phyloP scores from a whole-genome alignment of 2,888 invertebrate species.

The Acrobasis consociella region DNA sequence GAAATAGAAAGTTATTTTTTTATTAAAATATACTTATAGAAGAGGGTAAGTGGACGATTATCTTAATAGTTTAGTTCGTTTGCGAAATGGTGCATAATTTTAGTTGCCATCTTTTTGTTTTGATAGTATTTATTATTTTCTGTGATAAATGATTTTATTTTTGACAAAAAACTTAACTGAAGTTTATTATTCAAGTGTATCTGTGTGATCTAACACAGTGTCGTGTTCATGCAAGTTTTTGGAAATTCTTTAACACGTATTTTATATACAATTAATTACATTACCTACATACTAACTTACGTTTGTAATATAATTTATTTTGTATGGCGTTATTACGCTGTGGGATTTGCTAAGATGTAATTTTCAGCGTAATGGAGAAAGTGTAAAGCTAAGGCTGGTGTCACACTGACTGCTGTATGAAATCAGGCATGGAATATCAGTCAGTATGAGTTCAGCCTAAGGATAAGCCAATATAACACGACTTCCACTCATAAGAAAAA shows the following conservation, averaged over 20 bases:
- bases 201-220: constrained; percentile 5
- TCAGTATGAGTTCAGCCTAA: too few relatives aligned
- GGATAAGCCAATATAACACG: too few relatives aligned
- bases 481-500: too few relatives aligned
- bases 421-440: not conserved
- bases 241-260: constrained; percentile 24
- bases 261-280: constrained; percentile 19
- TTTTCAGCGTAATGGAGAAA: constrained; percentile 8
- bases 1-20: too few relatives aligned
- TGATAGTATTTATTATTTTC: constrained; percentile 78
- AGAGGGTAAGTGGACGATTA: not conserved
- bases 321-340: constrained; percentile 16
- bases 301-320: constrained; percentile 26
- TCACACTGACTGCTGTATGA: not conserved
- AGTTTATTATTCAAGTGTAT: constrained; percentile 16
- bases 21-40: not conserved
- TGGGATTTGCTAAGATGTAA: constrained; percentile 21
- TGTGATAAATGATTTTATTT: constrained; percentile 70
- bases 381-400: not conserved
- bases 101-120: constrained; percentile 73
- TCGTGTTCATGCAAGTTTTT: constrained; percentile 17
- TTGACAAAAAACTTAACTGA: constrained; percentile 22
- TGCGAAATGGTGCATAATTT: constrained; percentile 65
- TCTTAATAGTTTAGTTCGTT: constrained; percentile 39
- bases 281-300: constrained; percentile 15